Evolutionary conservation across 2,797 vertebrate species (phyloP), one percentile per base, ranked within the genome.

Genomic region (Sebastes alutus): DNA sequence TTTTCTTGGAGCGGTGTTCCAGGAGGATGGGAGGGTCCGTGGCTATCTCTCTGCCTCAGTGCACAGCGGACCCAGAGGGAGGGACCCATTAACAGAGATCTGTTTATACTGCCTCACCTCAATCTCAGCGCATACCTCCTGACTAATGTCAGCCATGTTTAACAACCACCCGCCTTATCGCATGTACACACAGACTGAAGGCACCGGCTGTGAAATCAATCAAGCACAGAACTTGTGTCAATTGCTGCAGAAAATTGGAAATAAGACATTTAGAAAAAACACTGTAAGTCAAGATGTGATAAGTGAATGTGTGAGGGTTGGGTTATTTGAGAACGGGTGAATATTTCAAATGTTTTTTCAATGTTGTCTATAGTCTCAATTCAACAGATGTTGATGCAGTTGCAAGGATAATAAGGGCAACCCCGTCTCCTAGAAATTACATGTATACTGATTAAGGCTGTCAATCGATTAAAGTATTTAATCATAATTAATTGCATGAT

Each of bases 91-190:
- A 93, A 86, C 65, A 54, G 35, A 80, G 83, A 82, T 92, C 80
- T 92, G 92, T 94, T 94, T 92, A 89, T 88, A 79, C 82, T 78
- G 86, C 72, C 65, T 92, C 91, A 87, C 89, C 93, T 84, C 85
- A 86, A 91, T 94, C 81, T 92, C 77, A 84, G 82, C 61, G 66
- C 61, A 77, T 73, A 83, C 85, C 87, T 87, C 65, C 77, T 72
- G 80, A 90, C 85, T 93, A 88, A 93, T 91, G 89, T 87, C 91
- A 81, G 76, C 83, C 86, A 83, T 93, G 89, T 95, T 94, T 89
- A 93, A 93, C 86, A 89, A 88, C 81, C 72, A 38, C 66, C 91
- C 74, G 77, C 77, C 91, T 94, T 94, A 93, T 95, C 91, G 23
- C 81, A 67, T 72, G 74, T 81, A 77, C 82, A 91, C 91, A 93